A percentile compares a stretch with the other conserved stretches of the same genome.
phyloP scores from a whole-genome alignment of 2,888 invertebrate genomes.

The Lasioglossum morio region DNA sequence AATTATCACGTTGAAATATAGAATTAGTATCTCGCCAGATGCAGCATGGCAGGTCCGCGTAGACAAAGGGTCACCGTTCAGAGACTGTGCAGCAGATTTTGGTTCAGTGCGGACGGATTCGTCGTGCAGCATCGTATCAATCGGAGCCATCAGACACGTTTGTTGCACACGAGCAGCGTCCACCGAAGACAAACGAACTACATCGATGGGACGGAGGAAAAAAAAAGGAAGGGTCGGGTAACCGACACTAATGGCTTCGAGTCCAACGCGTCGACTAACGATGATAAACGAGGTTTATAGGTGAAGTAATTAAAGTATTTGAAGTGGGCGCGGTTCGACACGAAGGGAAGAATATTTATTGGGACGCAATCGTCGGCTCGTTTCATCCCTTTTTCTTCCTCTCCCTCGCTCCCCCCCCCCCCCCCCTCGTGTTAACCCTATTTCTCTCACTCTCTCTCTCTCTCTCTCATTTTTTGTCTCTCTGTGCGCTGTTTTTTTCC shows the following conservation, averaged over 20 bases:
- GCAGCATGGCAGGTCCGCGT: no score
- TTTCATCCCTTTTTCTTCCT: conserved; percentile 12
- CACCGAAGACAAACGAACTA: conserved; percentile 52
- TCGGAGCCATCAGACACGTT: conserved; percentile 62
- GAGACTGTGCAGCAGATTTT: conserved; percentile 28
- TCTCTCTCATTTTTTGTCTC: conserved; percentile 7
- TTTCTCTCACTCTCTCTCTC: neutral
- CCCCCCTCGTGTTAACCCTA: neutral
- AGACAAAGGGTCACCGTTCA: neutral
- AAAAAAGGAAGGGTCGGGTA: conserved; percentile 8
- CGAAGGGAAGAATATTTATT: conserved; percentile 64
- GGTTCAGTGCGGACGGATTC: conserved; percentile 30
- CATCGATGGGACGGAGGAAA: conserved; percentile 24
- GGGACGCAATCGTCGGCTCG: conserved; percentile 46
- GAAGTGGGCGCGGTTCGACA: conserved; percentile 61
- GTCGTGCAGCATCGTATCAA: conserved; percentile 60
- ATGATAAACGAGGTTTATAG: conserved; percentile 75
- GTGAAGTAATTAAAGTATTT: conserved; percentile 75
- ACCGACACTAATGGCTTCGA: conserved; percentile 67
- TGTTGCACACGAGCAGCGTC: conserved; percentile 55
- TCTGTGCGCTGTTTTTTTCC: conserved; percentile 6
- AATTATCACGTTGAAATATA: no score
- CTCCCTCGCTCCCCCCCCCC: neutral
- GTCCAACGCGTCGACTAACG: conserved; percentile 67
- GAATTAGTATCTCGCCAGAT: no score